Base-by-base conservation (phyloP, 2,888 invertebrate genomes). In the Phaedon cochleariae region DNA sequence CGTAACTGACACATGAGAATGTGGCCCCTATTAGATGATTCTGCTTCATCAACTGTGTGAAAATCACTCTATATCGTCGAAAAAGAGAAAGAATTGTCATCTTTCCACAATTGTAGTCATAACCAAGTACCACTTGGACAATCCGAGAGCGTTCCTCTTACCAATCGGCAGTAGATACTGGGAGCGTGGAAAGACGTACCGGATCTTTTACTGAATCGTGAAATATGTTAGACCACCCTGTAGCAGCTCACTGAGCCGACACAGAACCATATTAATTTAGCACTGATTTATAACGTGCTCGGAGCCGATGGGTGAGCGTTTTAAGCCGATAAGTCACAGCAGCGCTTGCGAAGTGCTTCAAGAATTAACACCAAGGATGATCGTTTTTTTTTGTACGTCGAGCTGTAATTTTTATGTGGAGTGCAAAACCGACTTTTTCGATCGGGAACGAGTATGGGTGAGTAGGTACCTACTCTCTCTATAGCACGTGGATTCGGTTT, bases 231-330 rank as follows among this genome's bases (percentile, higher is more conserved):
- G 61, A 49, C 65, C 67, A 63, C 69, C 69, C 53, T 55, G 37
- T 57, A 58, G 45, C 3, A 41, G 41, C 41, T n/a, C 41, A 2
- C 34, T 37, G 64, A 65, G 64, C 34, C 65, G 62, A 48, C 62
- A 62, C 58, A 58, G 58, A 57, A 68, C 70, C 65, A 67, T 72
- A 74, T 74, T 71, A 70, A 68, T 71, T 70, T 67, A 49, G 48
- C 53, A 59, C 48, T 73, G 71, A 74, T 72, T 74, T 69, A 72
- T 68, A 58, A 59, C 51, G 71, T 70, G 71, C 65, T 64, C 54
- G 58, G 51, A 67, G 55, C 55, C 67, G 64, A 62, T 63, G 63
- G 62, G 66, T 65, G 45, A 48, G 46, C 52, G 65, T 61, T 61
- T 57, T 29, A 31, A 57, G 45, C 15, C 52, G 52, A 59, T 52